Base-by-base conservation (phyloP, 2,797 vertebrate genomes). In the Pseudopleuronectes americanus region DNA sequence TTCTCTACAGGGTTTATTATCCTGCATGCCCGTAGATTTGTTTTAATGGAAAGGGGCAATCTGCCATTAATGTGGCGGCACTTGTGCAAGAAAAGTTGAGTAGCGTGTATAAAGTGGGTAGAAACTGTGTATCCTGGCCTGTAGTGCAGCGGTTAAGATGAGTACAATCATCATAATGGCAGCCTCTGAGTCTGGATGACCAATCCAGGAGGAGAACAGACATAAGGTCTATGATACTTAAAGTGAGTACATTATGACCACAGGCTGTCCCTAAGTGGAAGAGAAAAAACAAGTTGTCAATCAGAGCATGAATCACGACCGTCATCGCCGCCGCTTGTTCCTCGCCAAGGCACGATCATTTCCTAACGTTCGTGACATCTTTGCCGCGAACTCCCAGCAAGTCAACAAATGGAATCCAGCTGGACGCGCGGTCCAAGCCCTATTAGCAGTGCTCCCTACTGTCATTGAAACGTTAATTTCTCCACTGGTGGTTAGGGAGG, bases 351-450 rank as follows among this genome's bases (percentile, higher is more conserved):
- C 92, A 94, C 87, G 92, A 71, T 90, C 86, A 55, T 72, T 78
- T 75, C 68, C 26, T 26, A 79, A 64, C 53, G 12, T 64, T 84
- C 71, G 76, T 92, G 92, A 93, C 86, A 83, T 88, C 73, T 74
- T 76, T 54, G 45, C 85, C 57, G 47, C 21, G 54, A 80, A 91
- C 89, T 83, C 86, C 84, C 76, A 70, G 84, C 14, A n/a, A n/a
- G 64, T 66, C 79, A 59, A 36, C 68, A 90, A 92, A 93, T 93
- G 84, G 84, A 89, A 84, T 86, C 92, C 93, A 94, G 92, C 91
- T 93, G 92, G 77, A 85, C 57, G 28, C 36, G 51, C 47, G 23
- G 83, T 69, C 73, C 83, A 78, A 81, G 65, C 26, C 59, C 84
- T 86, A 77, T 92, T 91, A 93, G 88, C 64, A 85, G 90, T 49